A percentile compares a stretch with the other conserved stretches of the same genome.
Conservation (phyloP, 2,113 vertebrate species). For the Ailurus styani region DNA sequence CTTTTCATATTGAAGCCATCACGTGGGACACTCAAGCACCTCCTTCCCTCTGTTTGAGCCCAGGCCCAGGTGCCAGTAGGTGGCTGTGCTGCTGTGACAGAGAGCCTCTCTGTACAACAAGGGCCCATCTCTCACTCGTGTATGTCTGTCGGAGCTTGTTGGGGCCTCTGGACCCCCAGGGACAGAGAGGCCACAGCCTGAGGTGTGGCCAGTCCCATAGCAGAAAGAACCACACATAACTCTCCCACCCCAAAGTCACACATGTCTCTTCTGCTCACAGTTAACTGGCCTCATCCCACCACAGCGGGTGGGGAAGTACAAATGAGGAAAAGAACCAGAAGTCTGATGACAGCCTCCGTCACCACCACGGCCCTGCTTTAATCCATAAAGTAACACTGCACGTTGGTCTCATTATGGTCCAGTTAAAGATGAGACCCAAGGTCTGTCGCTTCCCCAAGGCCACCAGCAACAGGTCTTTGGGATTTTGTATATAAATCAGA, state of each 20-base stretch:
- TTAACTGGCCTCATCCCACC: not conserved
- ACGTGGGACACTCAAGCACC: not conserved
- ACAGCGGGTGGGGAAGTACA: not conserved
- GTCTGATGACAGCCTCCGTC: not conserved
- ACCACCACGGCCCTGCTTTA: not conserved
- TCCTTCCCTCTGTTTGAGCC: not conserved
- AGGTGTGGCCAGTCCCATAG: not conserved
- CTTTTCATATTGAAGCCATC: not conserved
- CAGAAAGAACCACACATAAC: not conserved
- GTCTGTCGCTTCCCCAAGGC: not conserved
- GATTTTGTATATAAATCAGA: not conserved
- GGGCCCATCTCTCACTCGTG: not conserved
- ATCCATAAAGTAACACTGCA: not conserved
- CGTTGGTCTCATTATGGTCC: not conserved
- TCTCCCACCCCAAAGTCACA: not conserved
- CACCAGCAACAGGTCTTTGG: not conserved
- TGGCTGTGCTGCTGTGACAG: not conserved
- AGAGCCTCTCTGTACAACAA: not conserved
- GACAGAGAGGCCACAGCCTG: not conserved
- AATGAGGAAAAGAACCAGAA: not conserved
- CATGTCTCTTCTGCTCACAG: not conserved
- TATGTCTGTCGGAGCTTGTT: not conserved
- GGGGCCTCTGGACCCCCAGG: not conserved
- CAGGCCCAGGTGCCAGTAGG: not conserved
- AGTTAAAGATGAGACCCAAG: not conserved